Conservation (phyloP, 2,888 invertebrate genomes). For the Apodemia duryi region DNA sequence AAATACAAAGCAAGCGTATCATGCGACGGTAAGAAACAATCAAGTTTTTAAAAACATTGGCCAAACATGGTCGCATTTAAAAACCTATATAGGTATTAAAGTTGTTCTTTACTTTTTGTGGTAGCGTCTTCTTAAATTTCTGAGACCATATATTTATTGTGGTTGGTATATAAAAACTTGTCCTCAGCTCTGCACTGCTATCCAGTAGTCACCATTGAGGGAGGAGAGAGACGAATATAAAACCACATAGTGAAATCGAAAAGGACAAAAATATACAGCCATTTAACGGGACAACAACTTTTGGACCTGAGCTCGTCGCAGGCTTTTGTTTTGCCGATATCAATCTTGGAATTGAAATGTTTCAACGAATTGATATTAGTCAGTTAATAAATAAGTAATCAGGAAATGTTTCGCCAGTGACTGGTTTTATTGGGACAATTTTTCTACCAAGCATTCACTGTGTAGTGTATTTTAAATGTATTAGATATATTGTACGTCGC, state of each 20-base stretch:
- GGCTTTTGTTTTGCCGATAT: slow-evolving; percentile 47
- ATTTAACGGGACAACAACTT: slow-evolving; percentile 61
- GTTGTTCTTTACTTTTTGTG: slow-evolving; percentile 20
- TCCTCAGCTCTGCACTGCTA: slow-evolving; percentile 55
- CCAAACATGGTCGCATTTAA: neutral
- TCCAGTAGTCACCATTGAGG: slow-evolving; percentile 67
- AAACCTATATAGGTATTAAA: slow-evolving; percentile 4
- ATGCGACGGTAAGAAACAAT: too few species aligned
- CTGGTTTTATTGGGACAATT: slow-evolving; percentile 15
- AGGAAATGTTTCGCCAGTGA: slow-evolving; percentile 31
- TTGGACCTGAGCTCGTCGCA: slow-evolving; percentile 38
- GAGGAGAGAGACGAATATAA: slow-evolving; percentile 48
- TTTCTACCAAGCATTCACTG: too few species aligned
- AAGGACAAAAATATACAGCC: slow-evolving; percentile 44
- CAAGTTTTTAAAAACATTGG: neutral
- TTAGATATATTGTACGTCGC: too few species aligned
- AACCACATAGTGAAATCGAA: slow-evolving; percentile 32
- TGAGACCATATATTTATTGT: slow-evolving; percentile 40
- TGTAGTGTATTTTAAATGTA: too few species aligned
- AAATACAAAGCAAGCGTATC: neutral
- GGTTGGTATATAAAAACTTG: slow-evolving; percentile 61
- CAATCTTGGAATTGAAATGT: slow-evolving; percentile 41
- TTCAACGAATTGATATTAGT: slow-evolving; percentile 39
- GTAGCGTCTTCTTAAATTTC: slow-evolving; percentile 37
- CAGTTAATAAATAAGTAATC: slow-evolving; percentile 34